Conservation (phyloP, 2,113 vertebrate species). For the Brachyhypopomus occidentalis region DNA sequence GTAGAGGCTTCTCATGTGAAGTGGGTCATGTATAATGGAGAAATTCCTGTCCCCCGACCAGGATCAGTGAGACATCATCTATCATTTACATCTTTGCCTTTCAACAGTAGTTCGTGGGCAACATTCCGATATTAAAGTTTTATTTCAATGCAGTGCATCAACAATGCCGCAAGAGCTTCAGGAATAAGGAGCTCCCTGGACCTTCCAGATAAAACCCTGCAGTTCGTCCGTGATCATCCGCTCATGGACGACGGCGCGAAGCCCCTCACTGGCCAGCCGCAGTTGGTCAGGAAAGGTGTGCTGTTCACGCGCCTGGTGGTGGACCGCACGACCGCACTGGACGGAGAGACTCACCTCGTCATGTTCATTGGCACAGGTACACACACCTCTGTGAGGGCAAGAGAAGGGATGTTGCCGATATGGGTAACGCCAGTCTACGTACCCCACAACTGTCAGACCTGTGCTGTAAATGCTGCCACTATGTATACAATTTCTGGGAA, state of each 20-base stretch:
- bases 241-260: constrained; percentile 72
- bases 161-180: constrained; percentile 58
- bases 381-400: neutral
- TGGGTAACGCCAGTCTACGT: too few species aligned
- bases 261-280: constrained; percentile 62
- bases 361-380: constrained; percentile 81
- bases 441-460: too few species aligned
- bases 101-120: too few species aligned
- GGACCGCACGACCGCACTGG: constrained; percentile 65
- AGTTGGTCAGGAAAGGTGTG: constrained; percentile 70
- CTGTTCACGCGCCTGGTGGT: constrained; percentile 72
- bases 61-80: constrained; percentile 71
- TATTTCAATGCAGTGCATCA: constrained; percentile 65
- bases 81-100: neutral
- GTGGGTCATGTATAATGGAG: constrained; percentile 73
- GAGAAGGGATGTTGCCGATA: too few species aligned
- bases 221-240: constrained; percentile 76
- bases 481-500: neutral
- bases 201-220: constrained; percentile 75
- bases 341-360: constrained; percentile 63
- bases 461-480: constrained; percentile 7
- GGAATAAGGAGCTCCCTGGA: constrained; percentile 70
- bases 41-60: constrained; percentile 74
- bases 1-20: constrained; percentile 69
- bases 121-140: too few species aligned